These are phyloP conservation scores for Coturnix japonica DNA, from an alignment of 2,113 vertebrate genomes.

Conservation along the genomic window DNA sequence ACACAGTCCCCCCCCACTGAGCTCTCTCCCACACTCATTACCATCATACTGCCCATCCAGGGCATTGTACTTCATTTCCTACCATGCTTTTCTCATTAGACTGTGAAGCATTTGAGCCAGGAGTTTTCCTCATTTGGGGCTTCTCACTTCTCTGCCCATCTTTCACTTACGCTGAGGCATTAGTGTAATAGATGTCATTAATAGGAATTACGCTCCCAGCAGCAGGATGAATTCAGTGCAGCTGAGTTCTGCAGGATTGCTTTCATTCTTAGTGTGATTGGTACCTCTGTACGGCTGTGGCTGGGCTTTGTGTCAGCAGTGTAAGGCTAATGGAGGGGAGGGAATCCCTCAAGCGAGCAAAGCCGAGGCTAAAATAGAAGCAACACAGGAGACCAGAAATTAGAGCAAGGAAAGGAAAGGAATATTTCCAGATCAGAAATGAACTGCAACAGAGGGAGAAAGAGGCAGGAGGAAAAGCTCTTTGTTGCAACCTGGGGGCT, in stretches of 20 bases:
- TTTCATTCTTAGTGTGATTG: neutral
- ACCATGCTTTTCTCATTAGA: neutral
- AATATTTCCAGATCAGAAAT: neutral
- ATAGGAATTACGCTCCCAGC: neutral
- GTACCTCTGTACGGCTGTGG: neutral
- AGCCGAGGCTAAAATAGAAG: neutral
- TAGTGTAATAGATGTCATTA: neutral
- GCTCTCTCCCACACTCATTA: neutral
- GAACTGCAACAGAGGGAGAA: neutral
- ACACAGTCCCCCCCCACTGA: neutral
- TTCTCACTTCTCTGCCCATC: neutral
- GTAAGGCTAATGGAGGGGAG: neutral
- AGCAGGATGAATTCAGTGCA: neutral
- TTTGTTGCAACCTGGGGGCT: neutral
- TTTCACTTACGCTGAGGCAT: neutral
- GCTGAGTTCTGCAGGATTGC: neutral
- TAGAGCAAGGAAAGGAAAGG: neutral
- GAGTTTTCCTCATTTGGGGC: neutral
- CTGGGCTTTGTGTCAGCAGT: neutral
- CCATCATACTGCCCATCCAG: neutral
- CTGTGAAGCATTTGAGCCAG: neutral
- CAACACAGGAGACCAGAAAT: neutral
- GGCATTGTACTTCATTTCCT: neutral
- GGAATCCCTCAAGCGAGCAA: neutral
- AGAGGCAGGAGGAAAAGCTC: neutral